Evolutionary conservation across 2,113 vertebrate species (phyloP), one percentile per base, ranked within the genome.

Genomic region (Chaenocephalus aceratus): DNA sequence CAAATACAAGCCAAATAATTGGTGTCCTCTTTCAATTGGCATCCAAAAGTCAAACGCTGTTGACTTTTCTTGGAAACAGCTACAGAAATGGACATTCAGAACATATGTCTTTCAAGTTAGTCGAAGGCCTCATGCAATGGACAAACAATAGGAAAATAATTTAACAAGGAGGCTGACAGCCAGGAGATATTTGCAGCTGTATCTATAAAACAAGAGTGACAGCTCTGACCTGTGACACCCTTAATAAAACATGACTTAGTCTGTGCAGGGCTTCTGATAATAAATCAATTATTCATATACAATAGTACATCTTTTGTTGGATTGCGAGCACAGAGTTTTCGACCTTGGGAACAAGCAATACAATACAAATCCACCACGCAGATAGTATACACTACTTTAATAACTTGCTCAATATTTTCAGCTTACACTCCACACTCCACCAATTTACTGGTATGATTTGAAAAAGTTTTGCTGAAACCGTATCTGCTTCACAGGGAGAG

Each of bases 61-160:
- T 89, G 85, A 88, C 77, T 92, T 92, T 86, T 91, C 92, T 90
- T 58, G 73, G 75, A 88, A 90, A 90, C 89, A 92, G 87, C 82
- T 90, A 89, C 86, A 88, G 65, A 91, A 86, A 92, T 77, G 69
- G 79, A 77, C 61, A 41, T 80, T 84, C 71, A 30, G 16, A 36
- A 80, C 77, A 62, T 57, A 49, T 34, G 77, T 64, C 70, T 62
- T 63, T 63, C 46, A 45, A 56, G 21, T 77, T 68, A 80, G 70
- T 64, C 67, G 49, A n/a, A 56, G 10, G 67, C 65, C 61, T 84
- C 46, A 21, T 44, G 67, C 53, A 52, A 61, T 61, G 51, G 66
- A 64, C 63, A 56, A 60, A 51, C 75, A 65, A 62, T 54, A 3
- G 2, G 18, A 58, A 56, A 57, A 59, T 14, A 45, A 46, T 66